A percentile compares a stretch with the other conserved stretches of the same genome.
Evolutionary conservation across 1,140 invertebrate species (phyloP).

Genomic region (Trichonephila clavata): DNA sequence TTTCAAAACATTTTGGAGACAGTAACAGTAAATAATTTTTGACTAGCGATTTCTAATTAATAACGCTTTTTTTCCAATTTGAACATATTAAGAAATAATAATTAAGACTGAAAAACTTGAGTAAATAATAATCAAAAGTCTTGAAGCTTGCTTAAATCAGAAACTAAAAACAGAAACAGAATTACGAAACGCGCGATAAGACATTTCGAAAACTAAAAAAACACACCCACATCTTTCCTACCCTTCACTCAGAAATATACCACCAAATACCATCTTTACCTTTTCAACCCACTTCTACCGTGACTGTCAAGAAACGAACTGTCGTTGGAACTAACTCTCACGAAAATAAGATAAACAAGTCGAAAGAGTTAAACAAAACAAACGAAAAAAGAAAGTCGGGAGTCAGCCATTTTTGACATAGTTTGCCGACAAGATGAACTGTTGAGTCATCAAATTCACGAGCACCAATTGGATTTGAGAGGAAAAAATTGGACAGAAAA

Average conservation of each 20-base stretch:
- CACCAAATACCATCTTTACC: neutral
- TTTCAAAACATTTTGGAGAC: no score
- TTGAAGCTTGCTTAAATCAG: neutral
- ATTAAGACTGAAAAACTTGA: no score
- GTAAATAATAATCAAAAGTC: no score
- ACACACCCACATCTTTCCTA: neutral
- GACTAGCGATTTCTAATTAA: no score
- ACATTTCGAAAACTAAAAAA: neutral
- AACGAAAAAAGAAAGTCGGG: neutral
- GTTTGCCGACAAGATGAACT: neutral
- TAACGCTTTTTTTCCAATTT: no score
- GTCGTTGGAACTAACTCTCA: neutral
- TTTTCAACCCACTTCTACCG: neutral
- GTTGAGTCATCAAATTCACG: constrained; percentile 21
- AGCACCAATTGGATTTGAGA: neutral
- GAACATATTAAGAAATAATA: no score
- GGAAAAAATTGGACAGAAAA: neutral
- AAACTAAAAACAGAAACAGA: neutral
- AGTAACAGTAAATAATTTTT: no score
- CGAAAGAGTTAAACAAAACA: neutral
- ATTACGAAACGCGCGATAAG: neutral
- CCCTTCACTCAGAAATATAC: neutral
- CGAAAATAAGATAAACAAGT: neutral
- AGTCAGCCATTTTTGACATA: constrained; percentile 20
- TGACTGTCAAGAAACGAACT: neutral